Evolutionary conservation across 2,888 invertebrate genomes (phyloP), one percentile per base, ranked within the genome.

Genomic region (Halictus ligatus): DNA sequence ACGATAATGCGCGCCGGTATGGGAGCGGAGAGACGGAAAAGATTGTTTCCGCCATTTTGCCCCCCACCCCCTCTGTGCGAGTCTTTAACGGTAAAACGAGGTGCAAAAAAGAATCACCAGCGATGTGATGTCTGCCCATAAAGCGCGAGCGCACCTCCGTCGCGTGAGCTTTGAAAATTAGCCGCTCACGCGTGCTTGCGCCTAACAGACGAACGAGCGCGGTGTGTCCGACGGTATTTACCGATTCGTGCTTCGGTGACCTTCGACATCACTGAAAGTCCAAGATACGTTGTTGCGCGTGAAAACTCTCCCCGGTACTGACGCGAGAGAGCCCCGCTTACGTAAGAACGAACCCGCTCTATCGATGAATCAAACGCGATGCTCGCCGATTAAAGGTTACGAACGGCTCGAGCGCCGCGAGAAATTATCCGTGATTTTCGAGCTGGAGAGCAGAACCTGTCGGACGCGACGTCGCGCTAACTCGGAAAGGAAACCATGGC

Each of bases 231-330:
- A 69, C 81, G 25, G 71, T 88, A 84, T 89, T 89, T 89, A 88
- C 88, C 79, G 89, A 88, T 86, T 89, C 89, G 81, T 85, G 84
- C 80, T 84, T 81, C 78, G 78, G 58, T 74, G 81, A 79, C 88
- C 88, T 88, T 86, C 88, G 74, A 74, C 86, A 81, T 72, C 81
- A 81, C 84, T 86, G 80, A 83, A 84, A 81, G 71, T 78, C 82
- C 73, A 43, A 58, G 71, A 71, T 64, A 74, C 54, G 72, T 80
- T 69, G 64, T 69, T n/a, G 78, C 82, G 74, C 64, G 7, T 29
- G 29, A 0, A 18, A 64, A 64, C 29, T 18, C 64, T 64, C 64
- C 29, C 64, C 64, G 64, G 73, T 80, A 83, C 64, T 73, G 78
- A 60, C 29, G 72, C 76, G 80, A 21, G 58, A 29, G 43, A 64